These are phyloP conservation scores for Crossaster papposus DNA, from an alignment of 53 echinoderm and acorn worm species.

Conservation along the genomic window DNA sequence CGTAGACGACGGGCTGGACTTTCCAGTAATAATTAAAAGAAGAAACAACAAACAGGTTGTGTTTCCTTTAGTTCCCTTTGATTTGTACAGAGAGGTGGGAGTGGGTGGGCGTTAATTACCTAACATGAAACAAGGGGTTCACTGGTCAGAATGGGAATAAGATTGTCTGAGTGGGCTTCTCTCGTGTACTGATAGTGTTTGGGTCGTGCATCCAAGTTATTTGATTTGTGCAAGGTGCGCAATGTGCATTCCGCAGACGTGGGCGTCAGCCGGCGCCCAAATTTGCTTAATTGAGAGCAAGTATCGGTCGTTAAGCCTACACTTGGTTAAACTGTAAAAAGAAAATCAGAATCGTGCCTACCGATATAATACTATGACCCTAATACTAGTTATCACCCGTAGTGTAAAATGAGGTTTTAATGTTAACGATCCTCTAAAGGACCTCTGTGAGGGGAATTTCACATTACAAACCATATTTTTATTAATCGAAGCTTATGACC, in stretches of 20 bases:
- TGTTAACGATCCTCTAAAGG: no score
- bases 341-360: no score
- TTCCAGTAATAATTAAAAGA: not conserved
- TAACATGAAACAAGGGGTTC: not conserved
- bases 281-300: not conserved
- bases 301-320: not conserved
- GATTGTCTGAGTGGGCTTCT: not conserved
- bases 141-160: not conserved
- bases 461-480: no score
- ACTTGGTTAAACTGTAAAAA: no score
- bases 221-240: constrained; percentile 15
- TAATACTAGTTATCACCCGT: no score
- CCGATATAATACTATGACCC: no score
- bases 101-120: constrained; percentile 7
- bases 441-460: no score
- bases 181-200: not conserved
- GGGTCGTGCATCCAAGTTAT: not conserved
- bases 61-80: not conserved
- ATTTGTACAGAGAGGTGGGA: not conserved
- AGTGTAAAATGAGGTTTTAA: no score
- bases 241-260: not conserved
- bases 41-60: not conserved
- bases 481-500: not conserved
- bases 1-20: constrained; percentile 14
- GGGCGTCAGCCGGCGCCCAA: not conserved